Base-by-base conservation (phyloP, 2,797 vertebrate genomes). In the Anabacerthia variegaticeps region DNA sequence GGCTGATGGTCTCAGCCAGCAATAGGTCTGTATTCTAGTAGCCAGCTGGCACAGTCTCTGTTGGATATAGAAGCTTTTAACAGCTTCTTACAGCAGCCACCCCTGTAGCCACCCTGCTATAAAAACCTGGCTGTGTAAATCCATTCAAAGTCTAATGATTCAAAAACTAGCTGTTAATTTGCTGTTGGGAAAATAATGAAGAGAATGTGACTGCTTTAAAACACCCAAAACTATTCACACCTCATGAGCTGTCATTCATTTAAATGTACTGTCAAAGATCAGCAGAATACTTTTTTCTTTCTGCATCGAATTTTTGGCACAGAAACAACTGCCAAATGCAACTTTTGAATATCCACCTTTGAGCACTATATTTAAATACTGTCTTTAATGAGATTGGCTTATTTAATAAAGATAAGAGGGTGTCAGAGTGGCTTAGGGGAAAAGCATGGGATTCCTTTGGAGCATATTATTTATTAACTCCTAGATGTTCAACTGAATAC, bases 11-110 rank as follows among this genome's bases (percentile, higher is more conserved):
- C 44, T 67, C 24, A 48, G 66, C 46, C 34, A 68, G 37, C 1
- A 0, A n/a, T 3, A 19, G 30, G 30, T 43, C 68, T 2, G 0
- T 12, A 18, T 37, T 9, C 10, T 22, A 27, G 9, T 3, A 55
- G 51, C 18, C 24, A 11, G 24, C 3, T 44, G 39, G 32, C 32
- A 34, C 15, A 55, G 32, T 19, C 32, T 72, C 39, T 19, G 9
- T 43, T 3, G 0, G 52, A 34, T 24, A 55, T 12, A n/a, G 23
- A 66, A 19, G 15, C 14, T 63, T 43, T 56, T n/a, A n/a, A 27
- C 59, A 62, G 11, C 16, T 49, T 82, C 63, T 51, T 43, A 43
- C 15, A 55, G 55, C 54, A 41, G 21, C 3, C 54, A 41, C 5
- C 26, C 14, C 41, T 61, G 18, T 27, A 54, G 26, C 48, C 11